Evolutionary conservation across 2,888 invertebrate genomes (phyloP).

Genomic region (Lycia hirtaria): DNA sequence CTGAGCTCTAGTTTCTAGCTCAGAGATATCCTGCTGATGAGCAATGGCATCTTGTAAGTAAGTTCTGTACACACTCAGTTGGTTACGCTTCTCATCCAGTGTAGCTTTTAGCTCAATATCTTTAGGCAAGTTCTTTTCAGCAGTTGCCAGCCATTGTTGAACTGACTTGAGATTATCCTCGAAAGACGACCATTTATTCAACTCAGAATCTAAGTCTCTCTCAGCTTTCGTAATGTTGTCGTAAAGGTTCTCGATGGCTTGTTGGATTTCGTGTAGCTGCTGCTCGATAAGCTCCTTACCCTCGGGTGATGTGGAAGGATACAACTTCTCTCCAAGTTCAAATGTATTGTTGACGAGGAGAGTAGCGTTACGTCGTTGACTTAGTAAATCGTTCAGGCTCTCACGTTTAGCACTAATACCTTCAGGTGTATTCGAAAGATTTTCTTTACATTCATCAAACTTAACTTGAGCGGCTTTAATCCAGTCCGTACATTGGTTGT

Average conservation of each 20-base stretch:
- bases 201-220: slow-evolving; percentile 92
- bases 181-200: slow-evolving; percentile 95
- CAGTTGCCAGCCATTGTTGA: slow-evolving; percentile 91
- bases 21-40: slow-evolving; percentile 93
- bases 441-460: slow-evolving; percentile 88
- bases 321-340: slow-evolving; percentile 95
- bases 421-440: slow-evolving; percentile 87
- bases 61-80: slow-evolving; percentile 93
- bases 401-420: slow-evolving; percentile 89
- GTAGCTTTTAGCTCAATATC: slow-evolving; percentile 94
- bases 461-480: slow-evolving; percentile 90
- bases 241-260: slow-evolving; percentile 92
- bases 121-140: slow-evolving; percentile 90
- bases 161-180: slow-evolving; percentile 93
- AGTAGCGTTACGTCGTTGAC: slow-evolving; percentile 90
- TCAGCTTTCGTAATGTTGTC: slow-evolving; percentile 92
- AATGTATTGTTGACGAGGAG: slow-evolving; percentile 92
- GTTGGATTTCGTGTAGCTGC: slow-evolving; percentile 93
- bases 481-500: slow-evolving; percentile 93
- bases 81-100: slow-evolving; percentile 95
- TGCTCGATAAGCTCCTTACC: slow-evolving; percentile 94
- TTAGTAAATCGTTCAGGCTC: slow-evolving; percentile 89
- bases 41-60: slow-evolving; percentile 93
- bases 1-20: slow-evolving; percentile 92
- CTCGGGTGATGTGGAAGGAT: slow-evolving; percentile 93